A percentile compares a stretch with the other conserved stretches of the same genome.
Evolutionary conservation across 2,113 vertebrate species (phyloP).

Genomic region (Steatornis caripensis): DNA sequence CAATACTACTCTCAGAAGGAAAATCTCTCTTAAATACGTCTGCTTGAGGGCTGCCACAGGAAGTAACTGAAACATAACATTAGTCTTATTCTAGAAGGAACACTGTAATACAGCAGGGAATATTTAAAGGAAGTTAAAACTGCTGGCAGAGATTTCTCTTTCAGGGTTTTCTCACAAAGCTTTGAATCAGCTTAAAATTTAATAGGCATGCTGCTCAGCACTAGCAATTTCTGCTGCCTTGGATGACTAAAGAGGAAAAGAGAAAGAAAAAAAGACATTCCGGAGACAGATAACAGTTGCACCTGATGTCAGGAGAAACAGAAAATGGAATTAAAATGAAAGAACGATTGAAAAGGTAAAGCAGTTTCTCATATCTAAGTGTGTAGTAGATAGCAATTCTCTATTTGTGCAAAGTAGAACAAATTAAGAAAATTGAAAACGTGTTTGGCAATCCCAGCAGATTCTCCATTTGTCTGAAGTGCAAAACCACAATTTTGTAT

Average conservation of each 20-base stretch:
- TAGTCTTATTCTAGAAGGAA: neutral
- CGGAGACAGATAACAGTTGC: neutral
- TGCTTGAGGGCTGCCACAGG: neutral
- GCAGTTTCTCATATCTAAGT: neutral
- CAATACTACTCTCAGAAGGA: neutral
- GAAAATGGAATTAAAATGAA: neutral
- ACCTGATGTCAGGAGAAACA: neutral
- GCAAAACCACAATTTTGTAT: neutral
- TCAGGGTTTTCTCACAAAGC: neutral
- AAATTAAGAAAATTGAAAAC: conserved; percentile 16
- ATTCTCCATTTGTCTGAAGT: neutral
- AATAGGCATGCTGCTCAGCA: neutral
- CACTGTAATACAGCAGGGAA: neutral
- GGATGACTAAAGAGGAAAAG: neutral
- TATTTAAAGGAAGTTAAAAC: neutral
- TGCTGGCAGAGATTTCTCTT: neutral
- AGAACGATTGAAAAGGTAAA: neutral
- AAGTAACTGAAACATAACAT: neutral
- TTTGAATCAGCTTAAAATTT: neutral
- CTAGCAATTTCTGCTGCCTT: neutral
- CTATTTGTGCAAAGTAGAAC: neutral
- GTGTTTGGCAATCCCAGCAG: neutral
- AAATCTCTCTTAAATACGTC: neutral
- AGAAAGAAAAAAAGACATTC: neutral
- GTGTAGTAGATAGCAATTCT: neutral